Evolutionary conservation across 2,888 invertebrate species (phyloP), one percentile per base, ranked within the genome.

Genomic region (Drosophila neoperkinsi): DNA sequence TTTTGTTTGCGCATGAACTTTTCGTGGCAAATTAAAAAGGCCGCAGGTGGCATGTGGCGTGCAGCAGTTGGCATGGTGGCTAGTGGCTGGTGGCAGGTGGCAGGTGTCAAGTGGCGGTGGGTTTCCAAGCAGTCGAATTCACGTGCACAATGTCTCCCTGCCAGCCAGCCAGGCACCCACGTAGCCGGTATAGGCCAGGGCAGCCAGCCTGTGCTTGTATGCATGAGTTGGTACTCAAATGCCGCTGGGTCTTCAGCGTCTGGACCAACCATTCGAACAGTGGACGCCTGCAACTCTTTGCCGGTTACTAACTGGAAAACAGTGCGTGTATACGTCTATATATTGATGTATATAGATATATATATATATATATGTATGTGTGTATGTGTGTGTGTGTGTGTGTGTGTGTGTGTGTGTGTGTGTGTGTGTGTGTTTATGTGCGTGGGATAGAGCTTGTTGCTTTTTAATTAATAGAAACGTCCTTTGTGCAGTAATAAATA

Each of bases 401-500:
- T 43, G 57, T 43, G 58, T 68, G 65, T 59, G 58, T 63, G 21
- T 21, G 21, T 21, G 21, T 21, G 21, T 21, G 21, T 21, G 21
- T 21, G 21, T 21, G 21, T 21, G 21, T 21, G 21, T 21, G 21
- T 21, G 21, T 21, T 46, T 68, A 63, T 43, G 46, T 46, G 59
- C 56, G 38, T 59, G 49, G 43, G 34, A 62, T 50, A 71, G 75
- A 74, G 81, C 88, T 91, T 91, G 92, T 92, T 92, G 91, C 91
- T 91, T 92, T 92, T 92, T 92, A 92, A 92, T 92, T 92, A 92
- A 91, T 91, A 92, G 91, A 90, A 88, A 91, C 91, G 91, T 91
- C 92, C 90, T 92, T 92, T 92, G 91, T 91, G 84, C 89, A 91
- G 91, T 91, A 91, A 91, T 91, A 91, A 91, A 92, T 91, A 92